Evolutionary conservation across 2,888 invertebrate genomes (phyloP).

Genomic region (Drosophila fulvimacula): DNA sequence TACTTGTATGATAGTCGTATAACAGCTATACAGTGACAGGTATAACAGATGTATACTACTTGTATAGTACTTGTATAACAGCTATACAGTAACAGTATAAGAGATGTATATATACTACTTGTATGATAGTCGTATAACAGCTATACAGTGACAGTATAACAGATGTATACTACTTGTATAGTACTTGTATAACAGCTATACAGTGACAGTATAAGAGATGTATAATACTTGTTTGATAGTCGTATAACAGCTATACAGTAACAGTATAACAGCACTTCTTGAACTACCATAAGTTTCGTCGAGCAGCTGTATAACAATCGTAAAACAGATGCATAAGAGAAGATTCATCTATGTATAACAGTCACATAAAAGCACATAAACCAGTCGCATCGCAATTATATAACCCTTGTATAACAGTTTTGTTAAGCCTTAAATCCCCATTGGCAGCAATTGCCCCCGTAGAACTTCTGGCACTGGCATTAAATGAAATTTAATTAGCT

Average conservation of each 20-base stretch:
- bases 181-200: neutral
- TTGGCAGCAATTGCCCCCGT: neutral
- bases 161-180: neutral
- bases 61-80: neutral
- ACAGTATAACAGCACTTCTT: neutral
- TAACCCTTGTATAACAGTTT: slow-evolving; percentile 9
- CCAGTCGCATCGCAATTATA: neutral
- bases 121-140: neutral
- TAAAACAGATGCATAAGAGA: neutral
- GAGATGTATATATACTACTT: neutral
- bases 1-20: neutral
- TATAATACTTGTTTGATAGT: neutral
- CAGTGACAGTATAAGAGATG: neutral
- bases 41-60: no score
- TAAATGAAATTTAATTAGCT: slow-evolving; percentile 56
- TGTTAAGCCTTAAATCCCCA: neutral
- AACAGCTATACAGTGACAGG: neutral
- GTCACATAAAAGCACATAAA: neutral
- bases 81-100: neutral
- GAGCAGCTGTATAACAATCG: neutral
- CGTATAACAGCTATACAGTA: neutral
- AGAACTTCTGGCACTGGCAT: slow-evolving; percentile 2
- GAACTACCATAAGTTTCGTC: neutral
- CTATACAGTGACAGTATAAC: neutral
- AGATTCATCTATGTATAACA: neutral